Conservation (phyloP, 2,888 invertebrate species). For the Exephanes ischioxanthus region DNA sequence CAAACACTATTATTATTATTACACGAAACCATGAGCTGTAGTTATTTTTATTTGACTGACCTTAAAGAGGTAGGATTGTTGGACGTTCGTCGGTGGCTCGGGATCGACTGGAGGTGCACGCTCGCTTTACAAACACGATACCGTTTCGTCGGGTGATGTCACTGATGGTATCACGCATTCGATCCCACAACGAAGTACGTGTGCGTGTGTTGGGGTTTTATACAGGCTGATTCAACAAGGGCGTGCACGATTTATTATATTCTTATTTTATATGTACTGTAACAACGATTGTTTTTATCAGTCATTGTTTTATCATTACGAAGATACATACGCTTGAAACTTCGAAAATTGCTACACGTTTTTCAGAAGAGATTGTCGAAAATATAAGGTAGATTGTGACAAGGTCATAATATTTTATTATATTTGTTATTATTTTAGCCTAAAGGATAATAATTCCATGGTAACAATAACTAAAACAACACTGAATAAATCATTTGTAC, state of each 20-base stretch:
- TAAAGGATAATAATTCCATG: too few relatives aligned
- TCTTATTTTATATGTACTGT: constrained; percentile 3
- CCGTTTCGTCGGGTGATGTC: constrained; percentile 77
- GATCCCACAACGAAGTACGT: constrained; percentile 47
- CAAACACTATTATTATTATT: constrained; percentile 30
- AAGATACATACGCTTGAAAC: too few relatives aligned
- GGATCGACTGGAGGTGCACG: constrained; percentile 77
- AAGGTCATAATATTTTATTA: too few relatives aligned
- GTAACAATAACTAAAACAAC: too few relatives aligned
- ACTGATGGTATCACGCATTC: constrained; percentile 79
- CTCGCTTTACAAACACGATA: constrained; percentile 58
- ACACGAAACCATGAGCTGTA: not conserved
- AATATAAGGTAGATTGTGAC: too few relatives aligned
- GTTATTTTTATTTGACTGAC: constrained; percentile 71
- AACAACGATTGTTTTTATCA: not conserved
- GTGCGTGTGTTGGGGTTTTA: constrained; percentile 5
- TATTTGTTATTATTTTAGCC: too few relatives aligned
- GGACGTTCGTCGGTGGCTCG: constrained; percentile 72
- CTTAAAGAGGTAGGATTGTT: constrained; percentile 66
- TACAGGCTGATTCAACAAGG: constrained; percentile 33
- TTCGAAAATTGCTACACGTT: too few relatives aligned
- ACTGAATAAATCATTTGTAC: too few relatives aligned
- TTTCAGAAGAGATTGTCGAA: too few relatives aligned
- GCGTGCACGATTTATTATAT: not conserved
- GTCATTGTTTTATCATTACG: not conserved